Evolutionary conservation across 2,888 invertebrate species (phyloP).

Genomic region (Thecocarcelia acutangulata): DNA sequence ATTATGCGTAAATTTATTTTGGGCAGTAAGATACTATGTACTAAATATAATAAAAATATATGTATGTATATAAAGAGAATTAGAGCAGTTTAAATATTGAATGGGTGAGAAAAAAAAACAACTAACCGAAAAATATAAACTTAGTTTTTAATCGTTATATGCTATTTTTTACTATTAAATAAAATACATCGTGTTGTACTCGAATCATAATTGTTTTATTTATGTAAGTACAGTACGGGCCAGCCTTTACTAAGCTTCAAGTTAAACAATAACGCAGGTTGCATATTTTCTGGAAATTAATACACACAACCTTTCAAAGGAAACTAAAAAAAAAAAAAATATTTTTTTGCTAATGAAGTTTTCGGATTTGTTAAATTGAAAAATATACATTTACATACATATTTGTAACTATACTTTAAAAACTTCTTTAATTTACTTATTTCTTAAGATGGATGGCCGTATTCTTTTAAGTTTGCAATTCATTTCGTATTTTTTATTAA

Average conservation of each 20-base stretch:
- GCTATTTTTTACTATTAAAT: no score
- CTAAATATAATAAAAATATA: slow-evolving; percentile 10
- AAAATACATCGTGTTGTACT: slow-evolving; percentile 11
- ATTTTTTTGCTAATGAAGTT: slow-evolving; percentile 16
- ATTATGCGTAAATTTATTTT: slow-evolving; percentile 47
- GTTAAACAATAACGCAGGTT: slow-evolving; percentile 1
- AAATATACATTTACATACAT: slow-evolving; percentile 36
- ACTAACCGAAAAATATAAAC: not conserved
- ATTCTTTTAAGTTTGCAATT: slow-evolving; percentile 53
- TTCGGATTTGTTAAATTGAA: slow-evolving; percentile 36
- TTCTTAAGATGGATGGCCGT: slow-evolving; percentile 66
- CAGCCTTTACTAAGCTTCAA: not conserved
- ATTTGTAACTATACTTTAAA: slow-evolving; percentile 41
- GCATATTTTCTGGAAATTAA: slow-evolving; percentile 3
- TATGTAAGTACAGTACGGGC: slow-evolving; percentile 12
- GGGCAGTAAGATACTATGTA: slow-evolving; percentile 11
- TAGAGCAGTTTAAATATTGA: not conserved
- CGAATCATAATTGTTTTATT: not conserved
- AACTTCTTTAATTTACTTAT: slow-evolving; percentile 52
- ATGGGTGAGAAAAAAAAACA: not conserved
- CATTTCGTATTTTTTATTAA: slow-evolving; percentile 12
- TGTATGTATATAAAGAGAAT: not conserved
- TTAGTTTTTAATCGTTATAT: no score
- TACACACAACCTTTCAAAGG: not conserved
- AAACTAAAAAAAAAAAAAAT: not conserved